phyloP scores from a whole-genome alignment of 2,888 invertebrate species.

The Bombylius discolor region DNA sequence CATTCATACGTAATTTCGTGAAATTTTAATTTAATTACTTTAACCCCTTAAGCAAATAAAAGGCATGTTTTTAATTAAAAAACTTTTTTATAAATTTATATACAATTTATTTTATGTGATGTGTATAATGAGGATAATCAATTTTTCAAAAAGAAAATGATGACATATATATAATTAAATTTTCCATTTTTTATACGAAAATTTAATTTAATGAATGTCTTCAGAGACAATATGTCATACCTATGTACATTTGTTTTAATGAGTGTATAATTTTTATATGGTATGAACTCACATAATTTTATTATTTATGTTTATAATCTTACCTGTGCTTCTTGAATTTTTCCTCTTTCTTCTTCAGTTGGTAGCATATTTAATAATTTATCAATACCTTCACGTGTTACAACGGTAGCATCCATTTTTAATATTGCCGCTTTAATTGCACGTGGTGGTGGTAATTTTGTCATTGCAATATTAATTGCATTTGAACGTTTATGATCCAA shows the following conservation, averaged over 20 bases:
- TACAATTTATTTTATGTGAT: too few species aligned
- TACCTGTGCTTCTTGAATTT: slow-evolving; percentile 86
- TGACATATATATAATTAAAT: too few species aligned
- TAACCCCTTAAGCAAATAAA: too few species aligned
- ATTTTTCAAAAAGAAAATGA: too few species aligned
- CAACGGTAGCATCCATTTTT: slow-evolving; percentile 98
- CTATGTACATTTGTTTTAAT: neutral
- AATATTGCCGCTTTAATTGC: slow-evolving; percentile 98
- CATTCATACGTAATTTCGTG: too few species aligned
- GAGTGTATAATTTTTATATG: neutral
- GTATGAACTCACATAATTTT: slow-evolving; percentile 19
- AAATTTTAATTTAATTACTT: too few species aligned
- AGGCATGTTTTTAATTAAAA: too few species aligned
- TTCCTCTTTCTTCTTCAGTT: slow-evolving; percentile 89
- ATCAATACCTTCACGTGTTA: slow-evolving; percentile 96
- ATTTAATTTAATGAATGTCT: neutral
- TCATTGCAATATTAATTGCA: slow-evolving; percentile 98
- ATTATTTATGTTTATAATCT: neutral
- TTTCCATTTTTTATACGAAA: neutral
- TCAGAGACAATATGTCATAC: neutral
- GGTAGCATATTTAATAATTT: slow-evolving; percentile 96
- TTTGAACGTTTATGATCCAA: slow-evolving; percentile 95
- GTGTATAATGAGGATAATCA: too few species aligned
- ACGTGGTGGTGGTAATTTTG: slow-evolving; percentile 91
- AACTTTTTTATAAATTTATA: too few species aligned